Evolutionary conservation across 2,113 vertebrate genomes (phyloP).

Genomic region (Triplophysa tibetana): DNA sequence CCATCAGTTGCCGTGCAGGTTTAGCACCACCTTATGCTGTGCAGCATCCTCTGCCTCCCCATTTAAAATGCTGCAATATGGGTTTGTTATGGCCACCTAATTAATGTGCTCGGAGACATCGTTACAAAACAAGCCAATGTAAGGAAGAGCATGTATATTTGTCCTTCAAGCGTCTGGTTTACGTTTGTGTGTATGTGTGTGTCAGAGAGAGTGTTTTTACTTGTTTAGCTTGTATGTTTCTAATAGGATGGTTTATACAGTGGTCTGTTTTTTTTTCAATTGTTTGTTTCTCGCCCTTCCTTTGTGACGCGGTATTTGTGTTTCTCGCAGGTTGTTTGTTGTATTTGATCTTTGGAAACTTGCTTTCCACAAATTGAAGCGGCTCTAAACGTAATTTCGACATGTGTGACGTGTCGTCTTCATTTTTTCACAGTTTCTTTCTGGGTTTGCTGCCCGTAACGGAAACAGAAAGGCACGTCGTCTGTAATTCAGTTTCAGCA

Average conservation of each 20-base stretch:
- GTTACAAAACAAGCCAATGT: conserved; percentile 38
- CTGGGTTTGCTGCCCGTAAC: background rate
- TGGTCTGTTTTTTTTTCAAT: conserved; percentile 25
- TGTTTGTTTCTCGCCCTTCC: conserved; percentile 23
- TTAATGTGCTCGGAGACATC: conserved; percentile 11
- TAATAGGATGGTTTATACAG: conserved; percentile 48
- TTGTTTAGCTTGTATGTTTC: conserved; percentile 38
- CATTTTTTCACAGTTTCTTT: background rate
- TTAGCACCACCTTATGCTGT: conserved; percentile 35
- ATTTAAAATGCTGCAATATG: conserved; percentile 32
- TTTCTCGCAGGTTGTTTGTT: conserved; percentile 32
- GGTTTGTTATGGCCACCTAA: conserved; percentile 33
- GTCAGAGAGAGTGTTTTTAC: conserved; percentile 7
- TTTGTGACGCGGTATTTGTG: conserved; percentile 41
- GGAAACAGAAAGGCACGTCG: conserved; percentile 3
- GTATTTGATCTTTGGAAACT: background rate
- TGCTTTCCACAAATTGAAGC: background rate
- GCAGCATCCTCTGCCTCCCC: background rate
- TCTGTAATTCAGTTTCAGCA: background rate
- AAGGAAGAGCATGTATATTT: conserved; percentile 8
- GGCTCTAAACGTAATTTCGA: conserved; percentile 17
- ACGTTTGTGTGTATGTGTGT: conserved; percentile 16
- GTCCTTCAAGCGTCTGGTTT: conserved; percentile 6
- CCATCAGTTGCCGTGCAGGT: conserved; percentile 32
- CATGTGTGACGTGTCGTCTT: conserved; percentile 19